Conservation (phyloP, 1,140 invertebrate genomes). For the Lepidurus arcticus region DNA sequence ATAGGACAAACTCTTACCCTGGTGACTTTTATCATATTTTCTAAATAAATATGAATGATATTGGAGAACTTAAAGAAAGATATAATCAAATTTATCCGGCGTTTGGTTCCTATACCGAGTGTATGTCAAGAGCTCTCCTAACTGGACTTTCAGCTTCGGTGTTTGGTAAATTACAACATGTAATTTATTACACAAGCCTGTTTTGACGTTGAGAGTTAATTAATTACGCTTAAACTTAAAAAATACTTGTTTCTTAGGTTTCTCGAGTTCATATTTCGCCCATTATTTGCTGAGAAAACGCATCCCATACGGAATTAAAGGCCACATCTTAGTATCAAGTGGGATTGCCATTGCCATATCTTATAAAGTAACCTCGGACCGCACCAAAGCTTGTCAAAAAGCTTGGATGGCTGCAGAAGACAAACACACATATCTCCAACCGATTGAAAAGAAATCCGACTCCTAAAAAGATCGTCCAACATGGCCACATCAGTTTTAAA, state of each 20-base stretch:
- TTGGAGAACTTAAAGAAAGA: constrained; percentile 45
- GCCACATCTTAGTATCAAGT: constrained; percentile 45
- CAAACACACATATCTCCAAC: constrained; percentile 46
- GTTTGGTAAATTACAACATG: constrained; percentile 42
- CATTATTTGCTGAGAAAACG: constrained; percentile 45
- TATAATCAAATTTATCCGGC: constrained; percentile 48
- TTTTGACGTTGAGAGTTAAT: neutral
- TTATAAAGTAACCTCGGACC: constrained; percentile 46
- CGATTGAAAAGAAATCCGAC: constrained; percentile 25
- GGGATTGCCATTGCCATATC: constrained; percentile 40
- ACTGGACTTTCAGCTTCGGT: constrained; percentile 48
- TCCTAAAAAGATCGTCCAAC: neutral
- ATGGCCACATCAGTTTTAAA: neutral
- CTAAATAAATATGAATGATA: constrained; percentile 37
- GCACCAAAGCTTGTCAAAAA: constrained; percentile 47
- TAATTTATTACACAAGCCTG: constrained; percentile 26
- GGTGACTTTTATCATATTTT: too few species aligned
- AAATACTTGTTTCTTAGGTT: constrained; percentile 42
- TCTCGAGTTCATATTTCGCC: constrained; percentile 46
- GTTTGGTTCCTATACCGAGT: constrained; percentile 50
- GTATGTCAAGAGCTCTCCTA: constrained; percentile 50
- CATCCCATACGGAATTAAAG: constrained; percentile 45
- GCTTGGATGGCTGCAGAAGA: constrained; percentile 49
- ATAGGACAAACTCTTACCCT: too few species aligned
- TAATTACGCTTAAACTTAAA: constrained; percentile 17